Conservation (phyloP, 2,797 vertebrate species). For the Tragopan temminckii region DNA sequence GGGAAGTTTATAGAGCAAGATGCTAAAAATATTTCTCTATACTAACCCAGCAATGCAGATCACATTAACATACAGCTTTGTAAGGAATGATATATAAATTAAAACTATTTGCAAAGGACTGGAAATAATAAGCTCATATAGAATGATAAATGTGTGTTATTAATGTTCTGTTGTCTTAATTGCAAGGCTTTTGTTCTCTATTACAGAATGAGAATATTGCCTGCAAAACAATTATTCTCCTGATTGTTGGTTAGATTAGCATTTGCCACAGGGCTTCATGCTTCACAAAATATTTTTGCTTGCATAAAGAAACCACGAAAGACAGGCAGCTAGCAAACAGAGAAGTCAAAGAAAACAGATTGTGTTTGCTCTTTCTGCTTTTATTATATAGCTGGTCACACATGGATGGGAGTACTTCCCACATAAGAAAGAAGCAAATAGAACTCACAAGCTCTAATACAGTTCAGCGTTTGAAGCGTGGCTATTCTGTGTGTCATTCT, state of each 20-base stretch:
- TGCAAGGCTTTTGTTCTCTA: conserved; percentile 65
- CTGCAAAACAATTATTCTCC: conserved; percentile 72
- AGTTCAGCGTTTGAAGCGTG: not conserved
- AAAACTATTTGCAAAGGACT: conserved; percentile 56
- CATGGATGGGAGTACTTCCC: not conserved
- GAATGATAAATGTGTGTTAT: conserved; percentile 73
- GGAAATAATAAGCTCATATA: conserved; percentile 73
- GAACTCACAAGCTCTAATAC: not conserved
- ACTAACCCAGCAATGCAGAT: conserved; percentile 15
- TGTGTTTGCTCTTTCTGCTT: conserved; percentile 10
- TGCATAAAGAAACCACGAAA: conserved; percentile 36
- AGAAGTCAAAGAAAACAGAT: conserved; percentile 23
- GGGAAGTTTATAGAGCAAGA: not conserved
- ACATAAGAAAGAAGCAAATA: not conserved
- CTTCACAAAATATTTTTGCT: conserved; percentile 65
- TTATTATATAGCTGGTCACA: not conserved
- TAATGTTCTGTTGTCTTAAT: conserved; percentile 74
- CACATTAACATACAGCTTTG: conserved; percentile 55
- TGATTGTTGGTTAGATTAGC: conserved; percentile 71
- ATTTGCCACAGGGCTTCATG: conserved; percentile 69
- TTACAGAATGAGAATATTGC: conserved; percentile 68
- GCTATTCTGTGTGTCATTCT: not conserved
- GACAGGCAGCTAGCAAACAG: not conserved
- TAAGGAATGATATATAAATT: conserved; percentile 64
- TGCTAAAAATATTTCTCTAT: conserved; percentile 47